phyloP scores from a whole-genome alignment of 2,888 invertebrate species.

The Capitulum mitella region DNA sequence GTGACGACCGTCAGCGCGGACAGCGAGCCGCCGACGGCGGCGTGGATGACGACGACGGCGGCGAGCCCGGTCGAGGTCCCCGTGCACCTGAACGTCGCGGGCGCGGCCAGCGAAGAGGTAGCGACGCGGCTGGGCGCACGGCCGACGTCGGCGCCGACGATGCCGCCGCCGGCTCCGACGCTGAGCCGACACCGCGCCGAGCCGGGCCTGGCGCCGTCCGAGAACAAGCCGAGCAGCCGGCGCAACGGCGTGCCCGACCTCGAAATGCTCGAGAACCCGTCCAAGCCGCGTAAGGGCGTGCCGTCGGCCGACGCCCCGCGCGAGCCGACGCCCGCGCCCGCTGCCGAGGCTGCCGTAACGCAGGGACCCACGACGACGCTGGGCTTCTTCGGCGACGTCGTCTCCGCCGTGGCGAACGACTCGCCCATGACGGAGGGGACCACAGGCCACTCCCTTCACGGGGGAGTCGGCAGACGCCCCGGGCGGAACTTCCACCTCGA shows the following conservation, averaged over 20 bases:
- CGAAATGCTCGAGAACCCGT: conserved; percentile 10
- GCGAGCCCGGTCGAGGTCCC: neutral
- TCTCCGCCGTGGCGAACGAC: neutral
- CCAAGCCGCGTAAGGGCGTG: conserved; percentile 15
- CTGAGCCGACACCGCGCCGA: conserved; percentile 6
- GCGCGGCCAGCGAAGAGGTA: neutral
- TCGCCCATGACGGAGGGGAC: no score
- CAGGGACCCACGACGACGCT: neutral
- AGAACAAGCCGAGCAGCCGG: neutral
- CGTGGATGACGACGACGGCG: neutral
- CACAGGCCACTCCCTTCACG: no score
- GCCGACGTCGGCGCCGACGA: neutral
- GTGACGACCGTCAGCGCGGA: no score
- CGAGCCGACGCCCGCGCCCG: neutral
- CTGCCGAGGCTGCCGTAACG: neutral
- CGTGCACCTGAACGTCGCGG: no score
- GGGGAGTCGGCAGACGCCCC: neutral
- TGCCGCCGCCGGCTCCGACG: neutral
- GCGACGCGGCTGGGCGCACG: neutral
- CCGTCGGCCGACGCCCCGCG: neutral
- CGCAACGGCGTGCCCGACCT: conserved; percentile 5
- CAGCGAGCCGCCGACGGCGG: neutral
- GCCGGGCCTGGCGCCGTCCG: neutral
- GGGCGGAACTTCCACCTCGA: neutral
- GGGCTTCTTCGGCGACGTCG: neutral